These are phyloP conservation scores for Sialis fuliginosa DNA, from an alignment of 2,888 invertebrate genomes.

Conservation along the genomic window DNA sequence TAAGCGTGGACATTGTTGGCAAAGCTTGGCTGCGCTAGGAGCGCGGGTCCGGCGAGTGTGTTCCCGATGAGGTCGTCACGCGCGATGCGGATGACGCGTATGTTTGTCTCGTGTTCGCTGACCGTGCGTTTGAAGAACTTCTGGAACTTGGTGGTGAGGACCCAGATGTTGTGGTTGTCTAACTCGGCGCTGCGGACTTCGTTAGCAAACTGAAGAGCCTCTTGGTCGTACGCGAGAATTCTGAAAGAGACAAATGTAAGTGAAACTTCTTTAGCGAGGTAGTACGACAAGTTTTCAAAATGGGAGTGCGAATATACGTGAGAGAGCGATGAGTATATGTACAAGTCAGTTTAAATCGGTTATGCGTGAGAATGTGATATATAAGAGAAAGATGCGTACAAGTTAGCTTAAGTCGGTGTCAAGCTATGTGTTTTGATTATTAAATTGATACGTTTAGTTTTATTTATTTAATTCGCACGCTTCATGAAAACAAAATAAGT, in stretches of 20 bases:
- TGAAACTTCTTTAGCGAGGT: no score
- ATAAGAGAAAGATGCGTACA: no score
- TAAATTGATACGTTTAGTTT: no score
- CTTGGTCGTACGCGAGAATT: constrained; percentile 51
- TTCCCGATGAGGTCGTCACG: constrained; percentile 15
- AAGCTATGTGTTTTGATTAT: no score
- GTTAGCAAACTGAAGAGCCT: constrained; percentile 59
- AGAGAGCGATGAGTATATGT: no score
- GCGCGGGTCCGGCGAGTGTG: constrained; percentile 21
- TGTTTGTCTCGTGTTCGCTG: constrained; percentile 48
- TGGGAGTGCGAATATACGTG: no score
- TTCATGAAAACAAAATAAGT: no score
- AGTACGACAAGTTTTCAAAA: no score
- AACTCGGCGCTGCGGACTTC: constrained; percentile 50
- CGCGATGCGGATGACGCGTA: constrained; percentile 48
- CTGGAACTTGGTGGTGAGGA: constrained; percentile 59
- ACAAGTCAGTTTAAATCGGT: no score
- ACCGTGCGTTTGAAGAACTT: constrained; percentile 56
- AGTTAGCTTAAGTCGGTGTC: no score
- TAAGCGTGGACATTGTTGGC: not conserved
- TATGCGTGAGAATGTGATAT: no score
- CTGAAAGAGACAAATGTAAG: constrained; percentile 29
- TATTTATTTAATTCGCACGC: no score
- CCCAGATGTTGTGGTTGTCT: constrained; percentile 57
- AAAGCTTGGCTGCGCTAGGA: constrained; percentile 16